Base-by-base conservation (phyloP, 2,113 vertebrate genomes). In the Numenius arquata region DNA sequence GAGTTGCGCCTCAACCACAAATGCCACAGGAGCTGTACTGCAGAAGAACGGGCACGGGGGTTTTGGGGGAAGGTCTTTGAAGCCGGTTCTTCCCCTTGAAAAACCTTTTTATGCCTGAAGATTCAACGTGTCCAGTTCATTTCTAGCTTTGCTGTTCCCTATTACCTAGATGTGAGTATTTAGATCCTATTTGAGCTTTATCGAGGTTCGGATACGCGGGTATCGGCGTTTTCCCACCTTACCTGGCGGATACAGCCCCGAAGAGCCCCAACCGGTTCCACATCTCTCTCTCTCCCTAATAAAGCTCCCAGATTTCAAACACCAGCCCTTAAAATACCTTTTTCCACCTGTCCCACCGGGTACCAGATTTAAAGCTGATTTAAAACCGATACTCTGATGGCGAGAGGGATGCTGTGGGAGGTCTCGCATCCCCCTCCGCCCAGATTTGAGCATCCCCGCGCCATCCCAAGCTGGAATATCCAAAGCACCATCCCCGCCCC, bases 261-360 rank as follows among this genome's bases (percentile, higher is more conserved):
- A 6, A 52, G 27, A n/a, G 15, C 18, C 41, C 52, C 40, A 43
- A 17, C 5, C 2, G 4, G 22, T 40, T 34, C 59, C 40, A 41
- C 11, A 2, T 12, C 45, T 18, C 58, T 15, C 56, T 32, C 29
- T 27, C 19, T n/a, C n/a, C 15, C 48, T 2, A 4, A 16, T 11
- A 14, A 58, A 26, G 7, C 11, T 5, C 17, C 45, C 18, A 17
- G 2, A 58, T 63, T 76, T 56, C 48, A 40, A 6, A 27, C 7
- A 8, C 10, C 0, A 3, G 5, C 32, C 41, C n/a, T 16, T 20
- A 32, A 59, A 67, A 41, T 6, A 55, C 11, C 34, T 65, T n/a
- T 77, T 26, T 25, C 25, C 8, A 1, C 22, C 4, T 1, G 4
- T 45, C 67, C 10, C 34, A 14, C 11, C 2, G 0, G 29, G 13